phyloP scores from a whole-genome alignment of 2,888 invertebrate genomes.

The Eremobia ochroleuca region DNA sequence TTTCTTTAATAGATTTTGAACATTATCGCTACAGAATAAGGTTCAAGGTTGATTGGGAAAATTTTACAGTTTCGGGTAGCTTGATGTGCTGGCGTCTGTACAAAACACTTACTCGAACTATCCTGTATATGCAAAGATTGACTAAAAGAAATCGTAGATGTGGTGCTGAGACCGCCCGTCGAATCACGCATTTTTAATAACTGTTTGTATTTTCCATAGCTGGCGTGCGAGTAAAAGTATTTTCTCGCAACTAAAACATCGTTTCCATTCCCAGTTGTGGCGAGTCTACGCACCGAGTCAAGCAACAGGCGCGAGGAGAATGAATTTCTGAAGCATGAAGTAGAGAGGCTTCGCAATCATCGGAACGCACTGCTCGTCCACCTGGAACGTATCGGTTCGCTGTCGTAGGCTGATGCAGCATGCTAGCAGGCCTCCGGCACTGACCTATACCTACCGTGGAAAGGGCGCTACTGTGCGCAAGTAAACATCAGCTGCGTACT shows the following conservation, averaged over 20 bases:
- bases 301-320: neutral
- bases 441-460: neutral
- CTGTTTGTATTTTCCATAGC: neutral
- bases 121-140: too few relatives aligned
- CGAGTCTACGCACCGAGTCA: neutral
- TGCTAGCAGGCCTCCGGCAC: neutral
- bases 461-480: too few relatives aligned
- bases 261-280: neutral
- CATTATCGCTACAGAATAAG: too few relatives aligned
- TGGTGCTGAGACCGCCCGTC: too few relatives aligned
- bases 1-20: too few relatives aligned
- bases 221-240: neutral
- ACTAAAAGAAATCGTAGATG: too few relatives aligned
- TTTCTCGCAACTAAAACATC: neutral
- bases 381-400: neutral
- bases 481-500: too few relatives aligned
- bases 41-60: too few relatives aligned
- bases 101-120: too few relatives aligned
- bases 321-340: neutral
- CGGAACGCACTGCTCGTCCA: neutral
- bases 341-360: neutral
- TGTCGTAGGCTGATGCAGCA: neutral
- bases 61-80: too few relatives aligned
- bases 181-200: neutral
- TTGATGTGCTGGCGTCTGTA: too few relatives aligned